Base-by-base conservation (phyloP, 2,797 vertebrate genomes). In the Aselliscus stoliczkanus region DNA sequence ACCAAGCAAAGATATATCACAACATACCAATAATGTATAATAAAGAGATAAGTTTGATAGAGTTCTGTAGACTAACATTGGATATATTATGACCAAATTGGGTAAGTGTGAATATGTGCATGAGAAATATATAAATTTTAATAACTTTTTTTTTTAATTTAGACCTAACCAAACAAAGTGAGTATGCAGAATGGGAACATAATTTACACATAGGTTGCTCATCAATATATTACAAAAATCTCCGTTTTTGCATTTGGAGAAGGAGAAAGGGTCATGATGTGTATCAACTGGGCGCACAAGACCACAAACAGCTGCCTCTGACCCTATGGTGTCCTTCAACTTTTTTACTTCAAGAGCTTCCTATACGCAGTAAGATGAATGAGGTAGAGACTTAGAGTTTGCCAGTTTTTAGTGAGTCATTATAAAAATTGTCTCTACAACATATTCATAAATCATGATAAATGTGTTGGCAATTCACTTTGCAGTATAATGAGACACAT, bases 391-490 rank as follows among this genome's bases (percentile, higher is more conserved):
- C 20, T 70, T 65, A 31, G 20, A 54, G 23, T 42, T 79, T 83
- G 76, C 37, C 23, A 21, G 21, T 80, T 84, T 91, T 88, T 83
- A 84, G 60, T 50, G 54, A 93, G 44, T 37, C 8, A 58, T 79
- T 91, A 70, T 64, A 81, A 93, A 96, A 90, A 62, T 31, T 25
- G 8, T 91, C 58, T 80, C 4, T 52, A 54, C 5, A 21, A n/a
- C 9, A n/a, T 50, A 76, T n/a, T 94, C 67, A 81, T 84, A 90
- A 92, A 92, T 90, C 83, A 76, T 75, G 60, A 92, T 50, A 42
- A 85, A 92, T 95, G 44, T 84, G 23, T 54, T 81, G 27, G 47
- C 67, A 81, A 64, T 70, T 88, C 47, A 39, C 34, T 88, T 54
- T 79, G 81, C 13, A 42, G 18, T 52, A 39, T 34, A 56, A 93